A percentile compares a stretch with the other conserved stretches of the same genome.
Conservation (phyloP, 2,113 vertebrate species). For the Nanorana parkeri region DNA sequence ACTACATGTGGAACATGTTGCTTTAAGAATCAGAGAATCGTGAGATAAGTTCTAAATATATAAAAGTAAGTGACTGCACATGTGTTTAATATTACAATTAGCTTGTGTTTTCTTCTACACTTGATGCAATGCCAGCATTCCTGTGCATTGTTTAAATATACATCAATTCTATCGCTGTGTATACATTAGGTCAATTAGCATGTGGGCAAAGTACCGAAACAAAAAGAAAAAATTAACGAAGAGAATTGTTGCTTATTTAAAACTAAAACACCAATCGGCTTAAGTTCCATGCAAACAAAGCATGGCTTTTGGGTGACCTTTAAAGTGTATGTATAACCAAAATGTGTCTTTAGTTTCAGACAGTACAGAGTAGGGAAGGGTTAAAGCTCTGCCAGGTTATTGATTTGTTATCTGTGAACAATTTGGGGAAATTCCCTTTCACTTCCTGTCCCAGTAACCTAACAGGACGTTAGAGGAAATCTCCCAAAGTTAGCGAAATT, state of each 20-base stretch:
- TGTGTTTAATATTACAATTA: conserved; percentile 45
- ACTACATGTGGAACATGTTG: conserved; percentile 33
- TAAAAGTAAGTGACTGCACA: conserved; percentile 10
- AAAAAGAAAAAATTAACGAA: not conserved
- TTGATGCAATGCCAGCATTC: conserved; percentile 10
- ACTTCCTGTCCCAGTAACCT: too few relatives aligned
- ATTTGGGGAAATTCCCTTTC: too few relatives aligned
- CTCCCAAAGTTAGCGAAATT: too few relatives aligned
- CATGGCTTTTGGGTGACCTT: too few relatives aligned
- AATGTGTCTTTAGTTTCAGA: too few relatives aligned
- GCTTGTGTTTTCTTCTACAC: conserved; percentile 8
- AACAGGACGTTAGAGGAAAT: too few relatives aligned
- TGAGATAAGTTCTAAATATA: conserved; percentile 20
- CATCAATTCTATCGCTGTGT: conserved; percentile 10
- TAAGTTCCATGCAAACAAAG: not conserved
- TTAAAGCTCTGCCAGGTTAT: too few relatives aligned
- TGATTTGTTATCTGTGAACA: too few relatives aligned
- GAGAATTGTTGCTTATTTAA: not conserved
- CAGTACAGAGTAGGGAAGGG: too few relatives aligned
- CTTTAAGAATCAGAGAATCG: conserved; percentile 1
- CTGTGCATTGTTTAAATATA: conserved; percentile 16
- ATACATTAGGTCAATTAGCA: conserved; percentile 15
- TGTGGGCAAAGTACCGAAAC: not conserved
- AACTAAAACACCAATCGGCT: not conserved
- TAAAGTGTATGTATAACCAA: too few relatives aligned